Percentiles rank a stretch among this genome's conserved stretches.
Conservation (phyloP, 2,797 vertebrate species). For the Leucoraja ocellata region DNA sequence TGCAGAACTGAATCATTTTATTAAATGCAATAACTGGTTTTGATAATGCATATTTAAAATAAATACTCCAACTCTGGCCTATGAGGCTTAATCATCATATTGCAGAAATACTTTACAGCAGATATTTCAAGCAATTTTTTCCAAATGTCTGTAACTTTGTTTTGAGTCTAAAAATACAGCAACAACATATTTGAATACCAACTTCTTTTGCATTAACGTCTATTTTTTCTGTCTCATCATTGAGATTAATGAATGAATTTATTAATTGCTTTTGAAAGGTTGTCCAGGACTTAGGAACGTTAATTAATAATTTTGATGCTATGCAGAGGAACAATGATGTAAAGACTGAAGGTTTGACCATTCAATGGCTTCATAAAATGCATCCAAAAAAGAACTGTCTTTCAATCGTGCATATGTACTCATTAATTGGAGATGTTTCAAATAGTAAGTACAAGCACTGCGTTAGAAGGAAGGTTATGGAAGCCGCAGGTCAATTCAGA, state of each 20-base stretch:
- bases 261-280: background rate
- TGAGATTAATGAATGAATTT: background rate
- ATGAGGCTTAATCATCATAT: slow-evolving; percentile 17
- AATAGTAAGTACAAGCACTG: background rate
- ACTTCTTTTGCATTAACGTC: background rate
- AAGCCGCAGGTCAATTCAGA: background rate
- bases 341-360: background rate
- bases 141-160: background rate
- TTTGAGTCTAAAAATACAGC: slow-evolving; percentile 16
- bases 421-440: too few species aligned
- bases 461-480: background rate
- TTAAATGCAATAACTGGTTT: background rate
- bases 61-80: slow-evolving; percentile 13
- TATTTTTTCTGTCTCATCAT: background rate
- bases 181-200: background rate
- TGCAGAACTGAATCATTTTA: background rate
- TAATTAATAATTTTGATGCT: background rate
- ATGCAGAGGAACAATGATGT: background rate
- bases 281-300: background rate
- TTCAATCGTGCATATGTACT: background rate
- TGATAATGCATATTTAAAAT: slow-evolving; percentile 11
- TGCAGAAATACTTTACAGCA: background rate
- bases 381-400: background rate
- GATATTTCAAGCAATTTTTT: background rate
- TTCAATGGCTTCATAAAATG: background rate